phyloP scores from a whole-genome alignment of 2,888 invertebrate genomes.

The Neria commutata region DNA sequence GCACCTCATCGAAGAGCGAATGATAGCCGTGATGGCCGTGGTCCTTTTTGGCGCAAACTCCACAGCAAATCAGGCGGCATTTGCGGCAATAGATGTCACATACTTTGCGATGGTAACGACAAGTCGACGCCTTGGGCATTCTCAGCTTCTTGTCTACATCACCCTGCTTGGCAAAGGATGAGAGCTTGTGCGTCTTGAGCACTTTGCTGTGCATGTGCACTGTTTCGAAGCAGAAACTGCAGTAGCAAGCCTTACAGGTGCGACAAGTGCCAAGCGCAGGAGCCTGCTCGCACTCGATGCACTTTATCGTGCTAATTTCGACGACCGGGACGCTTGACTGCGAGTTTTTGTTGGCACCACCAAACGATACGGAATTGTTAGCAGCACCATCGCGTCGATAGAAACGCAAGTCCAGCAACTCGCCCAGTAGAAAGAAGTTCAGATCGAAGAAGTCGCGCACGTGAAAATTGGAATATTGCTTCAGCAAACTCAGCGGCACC shows the following conservation, averaged over 20 bases:
- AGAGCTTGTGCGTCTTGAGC: slow-evolving; percentile 43
- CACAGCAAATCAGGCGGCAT: slow-evolving; percentile 41
- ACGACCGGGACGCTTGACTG: neutral
- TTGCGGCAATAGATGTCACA: slow-evolving; percentile 39
- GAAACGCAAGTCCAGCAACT: slow-evolving; percentile 32
- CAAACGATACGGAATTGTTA: slow-evolving; percentile 28
- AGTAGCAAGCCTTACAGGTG: slow-evolving; percentile 51
- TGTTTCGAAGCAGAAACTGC: slow-evolving; percentile 47
- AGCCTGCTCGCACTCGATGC: slow-evolving; percentile 47
- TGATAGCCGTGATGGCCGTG: slow-evolving; percentile 38
- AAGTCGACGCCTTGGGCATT: slow-evolving; percentile 34
- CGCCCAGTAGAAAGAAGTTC: slow-evolving; percentile 50
- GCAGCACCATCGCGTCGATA: slow-evolving; percentile 33
- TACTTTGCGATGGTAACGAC: slow-evolving; percentile 35
- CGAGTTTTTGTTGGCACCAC: slow-evolving; percentile 1
- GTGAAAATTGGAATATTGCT: neutral
- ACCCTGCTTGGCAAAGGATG: slow-evolving; percentile 14
- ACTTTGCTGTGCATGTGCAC: slow-evolving; percentile 52
- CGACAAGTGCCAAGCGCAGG: slow-evolving; percentile 44
- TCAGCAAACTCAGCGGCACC: slow-evolving; percentile 27
- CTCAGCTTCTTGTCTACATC: slow-evolving; percentile 18
- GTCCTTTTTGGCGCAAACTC: slow-evolving; percentile 31
- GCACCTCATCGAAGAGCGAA: slow-evolving; percentile 24
- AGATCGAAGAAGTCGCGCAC: slow-evolving; percentile 43
- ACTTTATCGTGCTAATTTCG: slow-evolving; percentile 33